Evolutionary conservation across 2,797 vertebrate species (phyloP).

Genomic region (Zenarchopterus dispar): DNA sequence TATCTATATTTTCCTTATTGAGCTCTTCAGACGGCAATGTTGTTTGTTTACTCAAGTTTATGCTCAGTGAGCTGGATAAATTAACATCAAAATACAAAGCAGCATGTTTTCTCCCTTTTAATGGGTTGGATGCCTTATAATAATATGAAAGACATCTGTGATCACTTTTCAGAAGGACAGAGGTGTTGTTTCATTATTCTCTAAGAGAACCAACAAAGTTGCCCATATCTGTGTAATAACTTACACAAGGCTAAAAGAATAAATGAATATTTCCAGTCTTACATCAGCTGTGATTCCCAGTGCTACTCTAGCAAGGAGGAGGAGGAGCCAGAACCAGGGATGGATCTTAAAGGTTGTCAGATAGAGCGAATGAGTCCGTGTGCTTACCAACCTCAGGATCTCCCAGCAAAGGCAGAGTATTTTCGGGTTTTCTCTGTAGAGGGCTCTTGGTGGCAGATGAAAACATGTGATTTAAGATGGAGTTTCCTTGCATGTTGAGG

Average conservation of each 20-base stretch:
- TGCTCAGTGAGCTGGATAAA: too few species aligned
- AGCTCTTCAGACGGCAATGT: too few species aligned
- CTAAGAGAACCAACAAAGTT: too few species aligned
- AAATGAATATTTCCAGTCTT: conserved; percentile 6
- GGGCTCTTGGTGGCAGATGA: conserved; percentile 33
- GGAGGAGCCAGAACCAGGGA: neutral
- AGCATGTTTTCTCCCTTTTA: too few species aligned
- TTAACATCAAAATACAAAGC: too few species aligned
- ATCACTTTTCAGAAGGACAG: too few species aligned
- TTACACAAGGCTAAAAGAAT: conserved; percentile 16
- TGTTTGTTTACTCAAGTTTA: too few species aligned
- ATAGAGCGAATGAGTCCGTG: conserved; percentile 47
- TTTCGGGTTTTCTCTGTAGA: too few species aligned
- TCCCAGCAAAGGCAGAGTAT: conserved; percentile 10
- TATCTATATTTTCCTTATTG: too few species aligned
- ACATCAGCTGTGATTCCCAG: conserved; percentile 9
- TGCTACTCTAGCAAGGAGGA: conserved; percentile 9
- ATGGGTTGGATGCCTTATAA: too few species aligned
- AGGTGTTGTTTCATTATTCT: too few species aligned
- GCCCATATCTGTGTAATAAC: neutral
- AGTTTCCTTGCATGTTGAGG: conserved; percentile 78
- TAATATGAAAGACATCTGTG: too few species aligned
- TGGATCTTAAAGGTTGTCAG: conserved; percentile 29
- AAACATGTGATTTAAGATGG: conserved; percentile 71
- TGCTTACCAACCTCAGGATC: conserved; percentile 26